phyloP scores from a whole-genome alignment of 2,113 vertebrate species.

The Polypterus bichir region DNA sequence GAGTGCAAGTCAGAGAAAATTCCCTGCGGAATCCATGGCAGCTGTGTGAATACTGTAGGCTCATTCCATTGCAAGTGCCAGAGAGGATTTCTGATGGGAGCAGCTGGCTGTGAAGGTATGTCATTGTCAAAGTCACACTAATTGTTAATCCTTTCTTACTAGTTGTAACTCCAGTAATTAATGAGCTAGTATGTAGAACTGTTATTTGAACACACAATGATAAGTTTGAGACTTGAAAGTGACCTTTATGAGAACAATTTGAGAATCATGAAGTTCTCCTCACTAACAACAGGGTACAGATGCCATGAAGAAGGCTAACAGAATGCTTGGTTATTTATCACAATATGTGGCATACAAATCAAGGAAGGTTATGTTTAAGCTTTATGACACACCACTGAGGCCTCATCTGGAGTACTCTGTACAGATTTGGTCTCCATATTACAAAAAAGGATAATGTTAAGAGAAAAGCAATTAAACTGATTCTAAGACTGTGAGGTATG shows the following conservation, averaged over 20 bases:
- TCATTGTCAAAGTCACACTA: conserved; percentile 1
- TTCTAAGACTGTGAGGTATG: too few species aligned
- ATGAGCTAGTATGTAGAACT: background rate
- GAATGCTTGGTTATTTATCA: too few species aligned
- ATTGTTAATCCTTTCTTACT: background rate
- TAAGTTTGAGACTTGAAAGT: background rate
- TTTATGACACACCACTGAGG: too few species aligned
- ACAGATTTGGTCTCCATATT: too few species aligned
- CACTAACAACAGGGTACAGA: too few species aligned
- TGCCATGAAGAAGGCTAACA: too few species aligned
- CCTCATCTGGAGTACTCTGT: too few species aligned
- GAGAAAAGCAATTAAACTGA: too few species aligned
- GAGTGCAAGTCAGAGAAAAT: conserved; percentile 37
- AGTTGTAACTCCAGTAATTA: background rate
- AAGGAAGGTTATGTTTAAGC: too few species aligned
- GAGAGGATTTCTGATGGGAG: conserved; percentile 48
- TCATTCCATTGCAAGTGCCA: conserved; percentile 49
- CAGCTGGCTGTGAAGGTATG: conserved; percentile 44
- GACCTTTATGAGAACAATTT: background rate
- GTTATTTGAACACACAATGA: background rate
- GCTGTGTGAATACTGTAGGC: conserved; percentile 47
- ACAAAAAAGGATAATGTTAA: too few species aligned
- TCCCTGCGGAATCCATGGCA: conserved; percentile 43
- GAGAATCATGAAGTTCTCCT: background rate
- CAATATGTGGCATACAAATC: too few species aligned